phyloP scores from a whole-genome alignment of 2,797 vertebrate species.

The Rousettus madagascariensis region DNA sequence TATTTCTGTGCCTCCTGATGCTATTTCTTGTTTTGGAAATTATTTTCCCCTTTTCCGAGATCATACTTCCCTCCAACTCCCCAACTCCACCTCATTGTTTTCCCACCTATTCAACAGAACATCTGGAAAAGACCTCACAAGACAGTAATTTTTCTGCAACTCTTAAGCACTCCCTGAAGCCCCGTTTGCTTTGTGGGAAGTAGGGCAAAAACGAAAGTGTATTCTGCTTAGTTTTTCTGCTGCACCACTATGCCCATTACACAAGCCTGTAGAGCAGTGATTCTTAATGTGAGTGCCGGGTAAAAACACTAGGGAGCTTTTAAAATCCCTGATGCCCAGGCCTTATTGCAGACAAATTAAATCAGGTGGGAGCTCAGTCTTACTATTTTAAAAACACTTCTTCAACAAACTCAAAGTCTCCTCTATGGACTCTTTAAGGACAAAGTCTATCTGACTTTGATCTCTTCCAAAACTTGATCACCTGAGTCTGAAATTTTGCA shows the following conservation, averaged over 20 bases:
- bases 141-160: neutral
- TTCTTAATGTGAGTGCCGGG: neutral
- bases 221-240: neutral
- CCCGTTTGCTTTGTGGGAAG: constrained; percentile 4
- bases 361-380: neutral
- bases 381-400: neutral
- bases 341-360: neutral
- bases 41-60: neutral
- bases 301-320: neutral
- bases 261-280: neutral
- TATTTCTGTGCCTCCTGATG: neutral
- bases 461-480: neutral
- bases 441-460: neutral
- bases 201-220: neutral
- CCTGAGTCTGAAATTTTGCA: neutral
- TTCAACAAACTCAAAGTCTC: neutral
- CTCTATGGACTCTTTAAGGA: neutral
- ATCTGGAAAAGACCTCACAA: neutral
- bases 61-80: neutral
- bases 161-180: neutral
- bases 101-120: neutral
- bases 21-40: neutral
- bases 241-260: neutral
- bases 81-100: neutral
- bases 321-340: neutral